phyloP scores from a whole-genome alignment of 2,888 invertebrate genomes.

The Carabus problematicus region DNA sequence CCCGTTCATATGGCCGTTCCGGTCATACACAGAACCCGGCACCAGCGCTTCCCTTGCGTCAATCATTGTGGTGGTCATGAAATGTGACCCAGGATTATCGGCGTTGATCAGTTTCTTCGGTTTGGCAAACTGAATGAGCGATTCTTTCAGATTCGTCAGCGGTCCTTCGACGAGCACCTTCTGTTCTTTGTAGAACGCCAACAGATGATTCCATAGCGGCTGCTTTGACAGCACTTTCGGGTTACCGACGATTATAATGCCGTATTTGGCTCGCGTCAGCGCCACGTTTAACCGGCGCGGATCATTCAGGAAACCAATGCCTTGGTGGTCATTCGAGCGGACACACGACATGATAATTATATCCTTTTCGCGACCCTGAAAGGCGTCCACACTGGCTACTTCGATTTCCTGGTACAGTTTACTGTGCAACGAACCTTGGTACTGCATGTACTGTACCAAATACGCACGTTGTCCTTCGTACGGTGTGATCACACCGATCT shows the following conservation, averaged over 20 bases:
- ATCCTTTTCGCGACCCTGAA: conserved; percentile 98
- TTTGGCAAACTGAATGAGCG: conserved; percentile 95
- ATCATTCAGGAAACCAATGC: conserved; percentile 98
- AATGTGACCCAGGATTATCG: conserved; percentile 94
- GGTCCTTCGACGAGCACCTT: conserved; percentile 97
- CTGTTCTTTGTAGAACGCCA: conserved; percentile 97
- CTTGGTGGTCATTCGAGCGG: conserved; percentile 97
- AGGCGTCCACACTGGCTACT: conserved; percentile 99
- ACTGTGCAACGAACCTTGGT: conserved; percentile 95
- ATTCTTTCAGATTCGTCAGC: conserved; percentile 94
- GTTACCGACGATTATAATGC: conserved; percentile 98
- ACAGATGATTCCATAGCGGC: conserved; percentile 96
- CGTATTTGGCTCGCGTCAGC: conserved; percentile 95
- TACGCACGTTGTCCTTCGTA: conserved; percentile 99
- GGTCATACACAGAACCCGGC: conserved; percentile 92
- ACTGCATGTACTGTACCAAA: conserved; percentile 98
- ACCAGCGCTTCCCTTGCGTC: conserved; percentile 95
- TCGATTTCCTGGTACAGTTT: conserved; percentile 98
- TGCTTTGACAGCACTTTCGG: conserved; percentile 99
- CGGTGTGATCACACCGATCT: conserved; percentile 98
- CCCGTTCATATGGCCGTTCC: conserved; percentile 61
- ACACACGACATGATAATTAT: conserved; percentile 99
- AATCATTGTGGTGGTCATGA: conserved; percentile 97
- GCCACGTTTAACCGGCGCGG: conserved; percentile 98
- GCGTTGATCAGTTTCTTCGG: conserved; percentile 95